A percentile compares a stretch with the other conserved stretches of the same genome.
Conservation (phyloP, 2,113 vertebrate species). For the Paramisgurnus dabryanus region DNA sequence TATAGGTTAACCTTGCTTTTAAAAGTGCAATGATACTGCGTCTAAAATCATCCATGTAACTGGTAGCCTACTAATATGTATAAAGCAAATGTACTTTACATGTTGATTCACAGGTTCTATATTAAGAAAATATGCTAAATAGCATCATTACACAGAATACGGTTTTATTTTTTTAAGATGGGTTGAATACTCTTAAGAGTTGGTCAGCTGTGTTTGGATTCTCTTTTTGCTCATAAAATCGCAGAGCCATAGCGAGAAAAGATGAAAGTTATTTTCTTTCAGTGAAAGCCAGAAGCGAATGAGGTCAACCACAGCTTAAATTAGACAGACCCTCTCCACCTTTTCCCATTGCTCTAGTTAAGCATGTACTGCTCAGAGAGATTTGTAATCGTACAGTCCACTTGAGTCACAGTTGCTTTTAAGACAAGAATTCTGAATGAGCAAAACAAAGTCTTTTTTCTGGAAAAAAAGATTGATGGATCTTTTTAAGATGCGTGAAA, state of each 20-base stretch:
- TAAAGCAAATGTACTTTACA: not conserved
- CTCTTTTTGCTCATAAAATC: constrained; percentile 22
- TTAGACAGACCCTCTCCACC: constrained; percentile 28
- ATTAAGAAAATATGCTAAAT: not conserved
- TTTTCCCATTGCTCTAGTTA: constrained; percentile 33
- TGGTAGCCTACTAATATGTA: not conserved
- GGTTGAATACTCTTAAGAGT: constrained; percentile 25
- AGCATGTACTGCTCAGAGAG: constrained; percentile 30
- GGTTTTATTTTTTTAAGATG: not conserved
- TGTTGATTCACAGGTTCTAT: not conserved
- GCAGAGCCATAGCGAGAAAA: constrained; percentile 39
- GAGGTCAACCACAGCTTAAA: constrained; percentile 51
- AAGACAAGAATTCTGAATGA: constrained; percentile 34
- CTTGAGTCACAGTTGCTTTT: constrained; percentile 43
- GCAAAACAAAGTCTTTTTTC: constrained; percentile 34
- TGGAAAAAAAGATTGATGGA: constrained; percentile 22
- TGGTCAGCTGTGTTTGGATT: constrained; percentile 22
- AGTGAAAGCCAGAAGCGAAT: constrained; percentile 37
- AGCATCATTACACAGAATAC: not conserved
- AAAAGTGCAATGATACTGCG: too few species aligned
- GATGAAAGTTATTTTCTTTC: constrained; percentile 40
- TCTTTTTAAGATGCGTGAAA: constrained; percentile 29
- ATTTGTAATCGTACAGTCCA: constrained; percentile 48
- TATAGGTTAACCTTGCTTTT: too few species aligned
- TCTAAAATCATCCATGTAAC: not conserved